Conservation (phyloP, 2,888 invertebrate genomes). For the Athalia cordata region DNA sequence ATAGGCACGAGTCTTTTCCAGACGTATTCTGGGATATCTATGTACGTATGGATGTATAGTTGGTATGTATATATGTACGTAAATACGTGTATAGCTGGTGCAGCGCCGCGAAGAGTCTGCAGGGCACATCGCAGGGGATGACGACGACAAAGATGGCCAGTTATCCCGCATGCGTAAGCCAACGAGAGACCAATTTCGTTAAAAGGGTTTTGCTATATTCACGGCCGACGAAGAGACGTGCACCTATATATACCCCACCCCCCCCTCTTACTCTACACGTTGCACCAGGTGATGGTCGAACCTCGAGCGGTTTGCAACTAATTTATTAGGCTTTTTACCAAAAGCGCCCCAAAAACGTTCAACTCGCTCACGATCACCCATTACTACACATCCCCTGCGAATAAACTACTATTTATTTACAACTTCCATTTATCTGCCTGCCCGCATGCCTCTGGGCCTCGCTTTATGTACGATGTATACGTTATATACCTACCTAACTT, state of each 20-base stretch:
- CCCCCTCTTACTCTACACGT: not conserved
- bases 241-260: not conserved
- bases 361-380: not conserved
- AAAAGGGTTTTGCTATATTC: constrained; percentile 70
- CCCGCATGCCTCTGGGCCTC: not conserved
- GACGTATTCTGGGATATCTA: too few relatives aligned
- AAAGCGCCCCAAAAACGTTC: not conserved
- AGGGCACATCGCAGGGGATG: not conserved
- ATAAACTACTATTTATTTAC: not conserved
- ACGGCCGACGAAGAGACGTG: constrained; percentile 45
- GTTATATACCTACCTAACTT: not conserved
- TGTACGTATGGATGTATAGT: too few relatives aligned
- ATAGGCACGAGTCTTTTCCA: not conserved
- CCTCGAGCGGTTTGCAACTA: constrained; percentile 5
- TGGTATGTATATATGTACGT: not conserved
- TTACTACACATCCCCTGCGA: not conserved
- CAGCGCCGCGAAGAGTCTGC: constrained; percentile 9
- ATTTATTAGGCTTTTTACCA: constrained; percentile 26
- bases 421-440: constrained; percentile 3
- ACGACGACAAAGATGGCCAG: constrained; percentile 50
- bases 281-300: constrained; percentile 42
- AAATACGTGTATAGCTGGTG: not conserved
- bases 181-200: constrained; percentile 68
- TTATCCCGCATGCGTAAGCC: constrained; percentile 58
- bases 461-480: not conserved